A percentile compares a stretch with the other conserved stretches of the same genome.
Conservation (phyloP, 2,113 vertebrate species). For the Protomyctophum bolini region DNA sequence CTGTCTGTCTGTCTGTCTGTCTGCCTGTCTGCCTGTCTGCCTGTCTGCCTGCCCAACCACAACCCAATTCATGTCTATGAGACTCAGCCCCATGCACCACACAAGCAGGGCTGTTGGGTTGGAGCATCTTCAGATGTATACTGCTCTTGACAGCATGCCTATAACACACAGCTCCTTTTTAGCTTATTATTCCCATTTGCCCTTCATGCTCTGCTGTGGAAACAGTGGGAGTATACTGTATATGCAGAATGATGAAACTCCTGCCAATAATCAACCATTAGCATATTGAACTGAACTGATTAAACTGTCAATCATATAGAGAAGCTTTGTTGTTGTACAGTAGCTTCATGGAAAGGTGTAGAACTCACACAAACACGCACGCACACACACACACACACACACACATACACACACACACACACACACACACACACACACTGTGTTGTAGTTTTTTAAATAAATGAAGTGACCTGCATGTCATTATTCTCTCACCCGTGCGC, state of each 20-base stretch:
- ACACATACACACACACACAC: no score
- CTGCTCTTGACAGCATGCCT: slow-evolving; percentile 14
- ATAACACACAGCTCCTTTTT: slow-evolving; percentile 39
- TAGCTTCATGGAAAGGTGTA: no score
- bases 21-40: no score
- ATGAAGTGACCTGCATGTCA: no score
- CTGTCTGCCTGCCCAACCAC: no score
- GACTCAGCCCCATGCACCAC: no score
- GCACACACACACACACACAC: no score
- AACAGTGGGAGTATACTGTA: slow-evolving; percentile 34
- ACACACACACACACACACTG: no score
- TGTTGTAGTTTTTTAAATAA: no score
- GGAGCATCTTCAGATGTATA: slow-evolving; percentile 7
- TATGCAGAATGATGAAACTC: slow-evolving; percentile 28
- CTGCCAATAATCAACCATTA: slow-evolving; percentile 57
- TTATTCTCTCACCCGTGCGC: no score
- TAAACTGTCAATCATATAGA: slow-evolving; percentile 60
- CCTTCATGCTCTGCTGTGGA: slow-evolving; percentile 38
- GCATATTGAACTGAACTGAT: slow-evolving; percentile 62
- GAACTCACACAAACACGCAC: no score
- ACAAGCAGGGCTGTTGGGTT: not conserved
- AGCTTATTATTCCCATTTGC: slow-evolving; percentile 42
- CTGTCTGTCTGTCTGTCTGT: no score
- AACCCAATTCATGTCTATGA: not conserved
- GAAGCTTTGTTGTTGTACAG: slow-evolving; percentile 10